Percentiles rank a stretch among this genome's conserved stretches.
Evolutionary conservation across 2,797 vertebrate genomes (phyloP).

Genomic region (Buceros bicornis): DNA sequence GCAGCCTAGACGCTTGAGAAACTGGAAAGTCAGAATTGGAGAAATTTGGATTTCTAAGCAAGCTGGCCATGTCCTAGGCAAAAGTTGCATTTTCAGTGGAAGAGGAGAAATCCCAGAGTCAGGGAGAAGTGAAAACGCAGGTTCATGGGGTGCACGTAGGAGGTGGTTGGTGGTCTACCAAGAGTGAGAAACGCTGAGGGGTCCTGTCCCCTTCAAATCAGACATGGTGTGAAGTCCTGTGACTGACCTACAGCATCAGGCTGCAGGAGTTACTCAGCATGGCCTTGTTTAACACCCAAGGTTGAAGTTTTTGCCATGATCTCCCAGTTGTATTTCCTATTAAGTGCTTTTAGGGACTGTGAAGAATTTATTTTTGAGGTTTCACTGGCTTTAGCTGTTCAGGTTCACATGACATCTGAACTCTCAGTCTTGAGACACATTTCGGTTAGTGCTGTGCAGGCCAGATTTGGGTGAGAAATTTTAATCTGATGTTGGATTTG

Average conservation of each 20-base stretch:
- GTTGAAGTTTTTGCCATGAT: neutral
- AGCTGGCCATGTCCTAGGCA: neutral
- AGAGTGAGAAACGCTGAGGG: neutral
- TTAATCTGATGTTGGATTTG: neutral
- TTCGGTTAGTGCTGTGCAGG: neutral
- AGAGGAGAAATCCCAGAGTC: neutral
- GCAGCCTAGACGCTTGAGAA: neutral
- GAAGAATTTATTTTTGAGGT: neutral
- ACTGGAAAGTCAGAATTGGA: neutral
- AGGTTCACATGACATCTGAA: neutral
- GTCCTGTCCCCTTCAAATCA: fast-evolving
- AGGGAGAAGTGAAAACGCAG: neutral
- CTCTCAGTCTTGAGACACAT: neutral
- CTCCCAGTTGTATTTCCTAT: neutral
- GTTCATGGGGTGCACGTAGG: neutral
- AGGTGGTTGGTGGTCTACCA: neutral
- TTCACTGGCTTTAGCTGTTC: neutral
- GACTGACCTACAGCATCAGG: neutral
- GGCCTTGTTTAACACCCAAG: neutral
- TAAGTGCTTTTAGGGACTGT: neutral
- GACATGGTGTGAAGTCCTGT: fast-evolving
- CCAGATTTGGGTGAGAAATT: neutral
- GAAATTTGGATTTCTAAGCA: neutral
- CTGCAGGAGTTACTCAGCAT: neutral
- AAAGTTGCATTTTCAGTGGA: neutral